phyloP scores from a whole-genome alignment of 2,888 invertebrate genomes.

The Villa cingulata region DNA sequence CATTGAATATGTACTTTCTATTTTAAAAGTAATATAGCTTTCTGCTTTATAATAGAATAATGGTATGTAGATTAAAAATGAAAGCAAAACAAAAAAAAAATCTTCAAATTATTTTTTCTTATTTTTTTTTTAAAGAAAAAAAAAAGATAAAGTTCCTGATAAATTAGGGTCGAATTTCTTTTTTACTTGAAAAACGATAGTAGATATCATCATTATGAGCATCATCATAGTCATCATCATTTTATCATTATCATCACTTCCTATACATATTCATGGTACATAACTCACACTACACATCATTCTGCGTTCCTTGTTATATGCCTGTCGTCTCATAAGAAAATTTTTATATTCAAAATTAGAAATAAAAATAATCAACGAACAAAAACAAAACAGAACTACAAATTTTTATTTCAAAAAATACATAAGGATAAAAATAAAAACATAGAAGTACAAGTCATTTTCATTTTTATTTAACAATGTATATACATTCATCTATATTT shows the following conservation, averaged over 20 bases:
- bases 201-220: background rate
- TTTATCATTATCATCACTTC: background rate
- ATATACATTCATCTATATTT: too few species aligned
- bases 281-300: too few species aligned
- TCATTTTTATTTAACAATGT: too few species aligned
- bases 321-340: background rate
- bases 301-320: background rate
- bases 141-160: constrained; percentile 6
- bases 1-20: too few species aligned
- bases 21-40: too few species aligned
- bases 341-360: background rate
- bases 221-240: background rate
- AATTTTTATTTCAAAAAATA: too few species aligned
- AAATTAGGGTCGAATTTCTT: constrained; percentile 15
- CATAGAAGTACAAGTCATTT: too few species aligned
- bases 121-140: too few species aligned
- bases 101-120: too few species aligned
- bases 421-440: too few species aligned
- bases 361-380: background rate
- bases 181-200: background rate
- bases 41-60: constrained; percentile 1
- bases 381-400: background rate
- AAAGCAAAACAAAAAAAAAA: background rate
- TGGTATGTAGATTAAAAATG: background rate
- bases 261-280: background rate